These are phyloP conservation scores for Patella ulyssiponensis DNA, from an alignment of 2,888 invertebrate genomes.

Conservation along the genomic window DNA sequence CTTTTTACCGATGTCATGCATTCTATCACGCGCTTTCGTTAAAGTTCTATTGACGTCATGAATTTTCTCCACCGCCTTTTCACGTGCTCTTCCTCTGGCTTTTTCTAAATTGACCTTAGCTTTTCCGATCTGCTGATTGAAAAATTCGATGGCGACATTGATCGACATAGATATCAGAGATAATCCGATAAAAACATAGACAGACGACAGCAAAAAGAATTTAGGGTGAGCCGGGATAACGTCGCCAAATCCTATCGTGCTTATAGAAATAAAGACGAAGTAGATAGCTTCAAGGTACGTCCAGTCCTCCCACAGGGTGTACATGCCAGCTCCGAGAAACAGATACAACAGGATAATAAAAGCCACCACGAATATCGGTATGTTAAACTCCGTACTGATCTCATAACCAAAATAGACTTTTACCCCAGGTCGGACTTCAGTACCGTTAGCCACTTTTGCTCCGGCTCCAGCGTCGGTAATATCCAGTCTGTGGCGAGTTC, in stretches of 20 bases:
- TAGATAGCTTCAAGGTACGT: constrained; percentile 94
- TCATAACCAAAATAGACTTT: constrained; percentile 45
- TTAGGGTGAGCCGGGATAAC: constrained; percentile 88
- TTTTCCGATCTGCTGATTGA: constrained; percentile 50
- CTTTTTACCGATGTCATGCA: constrained; percentile 38
- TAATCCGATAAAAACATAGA: constrained; percentile 93
- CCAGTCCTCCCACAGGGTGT: constrained; percentile 80
- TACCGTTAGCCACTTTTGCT: constrained; percentile 7
- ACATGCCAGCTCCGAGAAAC: constrained; percentile 86
- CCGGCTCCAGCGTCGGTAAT: background rate
- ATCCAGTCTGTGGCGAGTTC: constrained; percentile 19
- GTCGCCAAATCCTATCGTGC: constrained; percentile 97
- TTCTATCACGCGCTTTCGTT: constrained; percentile 39
- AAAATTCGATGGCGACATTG: constrained; percentile 82
- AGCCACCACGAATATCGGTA: constrained; percentile 91
- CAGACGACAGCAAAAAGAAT: constrained; percentile 91
- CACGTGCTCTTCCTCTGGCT: constrained; percentile 35
- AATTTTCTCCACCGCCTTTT: constrained; percentile 21
- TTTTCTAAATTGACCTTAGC: constrained; percentile 55
- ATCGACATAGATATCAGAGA: constrained; percentile 97
- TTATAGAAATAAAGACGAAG: constrained; percentile 96
- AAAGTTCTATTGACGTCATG: constrained; percentile 10
- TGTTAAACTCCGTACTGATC: constrained; percentile 85
- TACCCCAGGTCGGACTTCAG: constrained; percentile 17
- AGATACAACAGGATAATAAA: constrained; percentile 88